Percentiles rank a stretch among this genome's conserved stretches.
phyloP scores from a whole-genome alignment of 2,888 invertebrate species.

The Escarpia spicata region DNA sequence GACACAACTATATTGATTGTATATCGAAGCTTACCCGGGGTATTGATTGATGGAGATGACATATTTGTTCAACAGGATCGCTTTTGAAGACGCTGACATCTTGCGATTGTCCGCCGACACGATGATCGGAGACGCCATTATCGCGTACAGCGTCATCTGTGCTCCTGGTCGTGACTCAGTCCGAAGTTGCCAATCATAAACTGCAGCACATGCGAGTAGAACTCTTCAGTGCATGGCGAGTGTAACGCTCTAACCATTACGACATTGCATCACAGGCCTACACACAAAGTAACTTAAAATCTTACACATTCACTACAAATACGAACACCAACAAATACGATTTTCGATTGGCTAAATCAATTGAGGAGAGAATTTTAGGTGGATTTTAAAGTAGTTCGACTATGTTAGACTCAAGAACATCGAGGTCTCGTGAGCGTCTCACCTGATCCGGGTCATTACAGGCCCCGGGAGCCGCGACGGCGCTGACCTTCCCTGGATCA shows the following conservation, averaged over 20 bases:
- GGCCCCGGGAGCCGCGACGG: conserved; percentile 71
- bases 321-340: too few relatives aligned
- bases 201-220: conserved; percentile 71
- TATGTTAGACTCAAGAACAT: too few relatives aligned
- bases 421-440: not conserved
- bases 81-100: conserved; percentile 88
- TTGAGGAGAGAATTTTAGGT: too few relatives aligned
- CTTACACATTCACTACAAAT: not conserved
- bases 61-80: conserved; percentile 90
- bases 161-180: conserved; percentile 91
- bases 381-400: too few relatives aligned
- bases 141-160: conserved; percentile 96
- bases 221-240: conserved; percentile 65
- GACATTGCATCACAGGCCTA: too few relatives aligned
- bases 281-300: too few relatives aligned
- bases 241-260: too few relatives aligned
- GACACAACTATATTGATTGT: too few relatives aligned
- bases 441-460: conserved; percentile 45
- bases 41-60: conserved; percentile 87
- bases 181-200: conserved; percentile 94
- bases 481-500: conserved; percentile 88
- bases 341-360: too few relatives aligned
- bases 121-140: conserved; percentile 89
- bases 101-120: conserved; percentile 93
- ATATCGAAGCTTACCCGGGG: too few relatives aligned